phyloP scores from a whole-genome alignment of 1,140 invertebrate genomes.

The Araneus ventricosus region DNA sequence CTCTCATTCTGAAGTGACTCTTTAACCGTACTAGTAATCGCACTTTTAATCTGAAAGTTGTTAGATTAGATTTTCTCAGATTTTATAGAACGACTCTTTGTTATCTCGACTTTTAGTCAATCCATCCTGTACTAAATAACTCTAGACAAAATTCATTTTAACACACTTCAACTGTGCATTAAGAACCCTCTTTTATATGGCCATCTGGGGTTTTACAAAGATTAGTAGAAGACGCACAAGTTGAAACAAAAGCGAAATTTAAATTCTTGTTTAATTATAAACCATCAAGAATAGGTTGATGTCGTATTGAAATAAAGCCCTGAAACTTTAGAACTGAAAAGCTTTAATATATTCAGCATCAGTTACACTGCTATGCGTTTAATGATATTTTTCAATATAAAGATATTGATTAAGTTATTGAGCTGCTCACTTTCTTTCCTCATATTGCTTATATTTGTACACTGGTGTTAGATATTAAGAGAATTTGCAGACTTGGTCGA shows the following conservation, averaged over 20 bases:
- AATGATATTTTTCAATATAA: too few relatives aligned
- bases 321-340: neutral
- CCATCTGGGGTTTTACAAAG: neutral
- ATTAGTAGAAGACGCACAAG: neutral
- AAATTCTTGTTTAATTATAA: neutral
- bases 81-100: slow-evolving; percentile 40
- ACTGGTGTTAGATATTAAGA: too few relatives aligned
- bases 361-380: too few relatives aligned
- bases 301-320: neutral
- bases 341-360: too few relatives aligned
- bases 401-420: too few relatives aligned
- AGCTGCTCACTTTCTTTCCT: too few relatives aligned
- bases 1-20: slow-evolving; percentile 14
- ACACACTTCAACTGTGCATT: neutral
- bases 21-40: slow-evolving; percentile 36
- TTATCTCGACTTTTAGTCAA: slow-evolving; percentile 56
- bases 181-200: neutral
- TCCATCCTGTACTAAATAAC: neutral
- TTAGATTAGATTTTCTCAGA: slow-evolving; percentile 66
- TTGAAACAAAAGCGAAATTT: neutral
- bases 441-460: too few relatives aligned
- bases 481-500: too few relatives aligned
- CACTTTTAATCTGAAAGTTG: slow-evolving; percentile 57
- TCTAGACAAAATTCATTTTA: neutral
- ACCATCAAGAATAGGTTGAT: neutral